Evolutionary conservation across 1,140 invertebrate species (phyloP), one percentile per base, ranked within the genome.

Genomic region (Tyrophagus putrescentiae): DNA sequence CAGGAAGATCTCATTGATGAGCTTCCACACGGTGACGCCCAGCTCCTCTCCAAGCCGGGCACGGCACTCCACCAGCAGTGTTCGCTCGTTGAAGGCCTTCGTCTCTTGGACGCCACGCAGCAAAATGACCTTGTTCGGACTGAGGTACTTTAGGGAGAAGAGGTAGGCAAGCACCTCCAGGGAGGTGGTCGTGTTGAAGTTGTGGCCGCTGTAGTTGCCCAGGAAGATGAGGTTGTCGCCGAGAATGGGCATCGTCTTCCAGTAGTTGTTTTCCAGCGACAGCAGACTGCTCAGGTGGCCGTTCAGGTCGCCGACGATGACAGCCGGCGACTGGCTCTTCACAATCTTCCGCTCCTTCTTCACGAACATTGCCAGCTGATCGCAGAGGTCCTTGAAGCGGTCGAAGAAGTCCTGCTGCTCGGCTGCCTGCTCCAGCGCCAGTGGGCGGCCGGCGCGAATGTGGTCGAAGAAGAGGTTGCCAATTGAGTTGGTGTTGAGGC

Each of bases 101-200:
- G 45, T 50, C 21, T 50, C 45, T 11, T 50, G 11, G 1, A 50
- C 13, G 21, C 45, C 45, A 16, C 21, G 11, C 21, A 50, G 31
- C 32, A 50, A 29, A n/a, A 23, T 50, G 7, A 50, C 45, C 21
- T 50, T 50, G 21, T 50, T 50, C 32, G 45, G 45, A 23, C 45
- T 28, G 16, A 50, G 45, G 31, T 50, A 50, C 32, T 50, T 50
- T 1, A 50, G 6, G 9, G 45, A 2, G 13, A 50, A 50, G 2
- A 50, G 13, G 21, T 50, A 50, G 13, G 21, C 21, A 2, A 50
- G 13, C 13, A 18, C 21, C 21, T 50, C 45, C 7, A 50, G 16
- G 21, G 6, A 16, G 21, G 27, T 16, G 25, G 3, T 42, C 25
- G 41, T 42, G 11, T 1, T 3, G 3, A 6, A 6, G 31, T 18